Evolutionary conservation across 2,797 vertebrate species (phyloP).

Genomic region (Coregonus suidteri): DNA sequence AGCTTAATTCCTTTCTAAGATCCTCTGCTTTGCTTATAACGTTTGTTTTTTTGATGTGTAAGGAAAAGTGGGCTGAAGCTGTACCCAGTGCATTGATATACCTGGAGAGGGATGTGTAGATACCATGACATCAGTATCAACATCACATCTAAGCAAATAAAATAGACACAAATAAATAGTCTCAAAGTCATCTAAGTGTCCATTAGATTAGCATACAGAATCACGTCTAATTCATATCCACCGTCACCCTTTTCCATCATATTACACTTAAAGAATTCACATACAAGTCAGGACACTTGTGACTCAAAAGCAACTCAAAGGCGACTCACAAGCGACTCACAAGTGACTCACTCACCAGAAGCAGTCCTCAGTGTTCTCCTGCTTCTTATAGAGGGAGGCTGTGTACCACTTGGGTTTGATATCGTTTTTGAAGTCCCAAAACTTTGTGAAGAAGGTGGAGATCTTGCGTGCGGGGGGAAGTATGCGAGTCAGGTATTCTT

Average conservation of each 20-base stretch:
- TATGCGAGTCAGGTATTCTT: conserved; percentile 83
- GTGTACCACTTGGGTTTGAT: conserved; percentile 78
- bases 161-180: background rate
- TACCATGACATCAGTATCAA: background rate
- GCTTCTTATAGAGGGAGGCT: conserved; percentile 86
- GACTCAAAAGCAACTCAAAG: background rate
- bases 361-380: conserved; percentile 79
- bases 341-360: conserved; percentile 85
- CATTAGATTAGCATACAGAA: background rate
- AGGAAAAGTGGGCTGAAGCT: conserved; percentile 67
- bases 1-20: conserved; percentile 1
- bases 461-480: conserved; percentile 90
- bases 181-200: background rate
- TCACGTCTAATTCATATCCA: background rate
- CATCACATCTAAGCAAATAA: background rate
- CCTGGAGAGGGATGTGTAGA: conserved; percentile 68
- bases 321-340: background rate
- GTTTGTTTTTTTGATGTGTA: conserved; percentile 28
- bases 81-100: conserved; percentile 88
- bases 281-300: background rate
- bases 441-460: conserved; percentile 79
- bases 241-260: background rate
- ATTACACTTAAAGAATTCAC: background rate
- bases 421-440: conserved; percentile 72
- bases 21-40: conserved; percentile 57